Base-by-base conservation (phyloP, 2,113 vertebrate genomes). In the Paratilapia polleni region DNA sequence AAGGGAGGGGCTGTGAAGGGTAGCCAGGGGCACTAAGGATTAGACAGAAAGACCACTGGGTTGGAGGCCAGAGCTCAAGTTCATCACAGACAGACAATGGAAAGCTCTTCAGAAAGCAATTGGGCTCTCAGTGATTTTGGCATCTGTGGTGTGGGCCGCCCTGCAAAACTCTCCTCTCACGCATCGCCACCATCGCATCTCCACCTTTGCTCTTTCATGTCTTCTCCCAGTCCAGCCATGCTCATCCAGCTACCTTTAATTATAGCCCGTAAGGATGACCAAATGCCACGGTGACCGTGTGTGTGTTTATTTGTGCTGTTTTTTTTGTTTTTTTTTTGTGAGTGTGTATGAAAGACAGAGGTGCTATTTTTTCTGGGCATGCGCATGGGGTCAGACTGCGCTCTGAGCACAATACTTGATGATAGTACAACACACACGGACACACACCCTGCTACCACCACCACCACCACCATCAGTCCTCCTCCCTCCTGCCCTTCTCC, bases 31-130 rank as follows among this genome's bases (percentile, higher is more conserved):
- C 78, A 77, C 78, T 88, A 73, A 58, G 91, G 92, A 95, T 95
- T 95, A 95, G 92, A 95, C 88, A 87, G 90, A 92, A 77, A 89
- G 95, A 93, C 93, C 94, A 87, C 93, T 73, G 89, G 93, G 95
- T 95, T 94, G 92, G 91, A 95, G 94, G 93, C 93, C 94, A 91
- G 82, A 93, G 93, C 94, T 95, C 93, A 96, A 95, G 95, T 96
- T 96, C 93, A 96, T 96, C 94, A 93, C 83, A 54, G 82, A n/a
- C 92, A 94, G 94, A 96, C 94, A 94, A 95, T 95, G 77, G 92
- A 91, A 94, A 93, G 92, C 93, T 94, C 93, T 94, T 95, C 93
- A 94, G 90, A 93, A 93, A 92, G 91, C 94, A 77, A 92, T 89
- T 85, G 90, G 90, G 62, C 84, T 92, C 88, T 91, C 83, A 61